Base-by-base conservation (phyloP, 1,140 invertebrate species). In the Melipona quadrifasciata region DNA sequence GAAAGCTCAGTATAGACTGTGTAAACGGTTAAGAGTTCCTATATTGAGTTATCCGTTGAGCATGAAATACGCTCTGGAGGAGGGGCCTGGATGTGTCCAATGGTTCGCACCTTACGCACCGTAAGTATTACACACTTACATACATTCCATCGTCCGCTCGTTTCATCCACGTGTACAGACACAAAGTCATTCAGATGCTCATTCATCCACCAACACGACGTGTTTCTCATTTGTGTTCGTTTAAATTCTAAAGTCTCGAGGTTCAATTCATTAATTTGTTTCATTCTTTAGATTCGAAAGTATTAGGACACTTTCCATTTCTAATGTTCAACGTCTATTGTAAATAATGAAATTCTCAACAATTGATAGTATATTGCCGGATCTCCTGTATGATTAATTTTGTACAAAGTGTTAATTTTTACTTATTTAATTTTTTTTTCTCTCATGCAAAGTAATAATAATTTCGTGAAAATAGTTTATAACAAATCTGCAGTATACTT, bases 31-130 rank as follows among this genome's bases (percentile, higher is more conserved):
- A 91, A 96, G 95, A 95, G 95, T 97, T 71, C 96, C 97, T 55
- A 96, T 96, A 82, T 93, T 98, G 88, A 96, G 96, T 51, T 98
- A 97, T 94, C 97, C 97, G 0, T 95, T 95, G 12, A 97, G 96
- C 5, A 97, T 97, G 6, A 96, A 97, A 91, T 95, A 96, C 2
- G 97, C 97, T 2, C 92, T 98, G 6, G 94, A 94, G 21, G 96
- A 97, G 88, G 97, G 97, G 8, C 97, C 97, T 0, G 87, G 90
- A 1, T 95, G 95, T 93, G 95, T 96, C 78, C 95, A 95, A 75
- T 93, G 92, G 64, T 95, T 97, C 80, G 96, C 97, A 0, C 94
- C 94, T 1, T 93, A 93, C 55, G 95, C 96, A 70, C 95, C 95
- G 96, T 95, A 92, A 94, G 95, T 95, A 89, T 24, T 6, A 8